These are phyloP conservation scores for Nyctalus aviator DNA, from an alignment of 2,797 vertebrate genomes.

Conservation along the genomic window DNA sequence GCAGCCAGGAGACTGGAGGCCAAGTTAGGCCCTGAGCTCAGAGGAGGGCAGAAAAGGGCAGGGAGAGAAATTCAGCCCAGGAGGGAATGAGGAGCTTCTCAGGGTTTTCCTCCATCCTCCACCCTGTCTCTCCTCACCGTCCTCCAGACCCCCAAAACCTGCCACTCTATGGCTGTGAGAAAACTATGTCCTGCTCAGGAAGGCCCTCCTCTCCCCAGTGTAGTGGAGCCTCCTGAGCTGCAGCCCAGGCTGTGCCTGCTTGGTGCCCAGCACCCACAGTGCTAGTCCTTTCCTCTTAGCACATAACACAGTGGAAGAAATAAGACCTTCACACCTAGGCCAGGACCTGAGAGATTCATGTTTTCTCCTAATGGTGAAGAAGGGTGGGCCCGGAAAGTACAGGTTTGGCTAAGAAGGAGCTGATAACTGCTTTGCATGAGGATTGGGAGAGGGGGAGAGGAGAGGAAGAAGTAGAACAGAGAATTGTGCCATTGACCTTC, in stretches of 20 bases:
- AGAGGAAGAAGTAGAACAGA: not conserved
- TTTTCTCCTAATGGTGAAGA: not conserved
- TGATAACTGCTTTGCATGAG: not conserved
- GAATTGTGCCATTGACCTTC: not conserved
- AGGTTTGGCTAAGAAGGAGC: too few species aligned
- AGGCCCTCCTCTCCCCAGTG: not conserved
- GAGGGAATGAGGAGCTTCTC: not conserved
- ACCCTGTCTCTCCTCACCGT: too few species aligned
- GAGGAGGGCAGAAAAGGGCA: not conserved
- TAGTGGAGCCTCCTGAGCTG: too few species aligned
- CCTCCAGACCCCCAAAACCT: rapidly evolving
- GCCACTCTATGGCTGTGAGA: not conserved
- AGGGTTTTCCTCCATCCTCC: too few species aligned
- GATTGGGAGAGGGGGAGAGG: not conserved
- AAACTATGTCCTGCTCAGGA: not conserved
- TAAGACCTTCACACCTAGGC: not conserved
- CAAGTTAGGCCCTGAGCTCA: not conserved
- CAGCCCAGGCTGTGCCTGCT: not conserved
- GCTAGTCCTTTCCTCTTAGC: not conserved
- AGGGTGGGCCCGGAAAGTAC: too few species aligned
- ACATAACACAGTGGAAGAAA: not conserved
- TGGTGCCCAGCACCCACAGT: not conserved
- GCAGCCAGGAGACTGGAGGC: not conserved
- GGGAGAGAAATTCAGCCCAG: not conserved
- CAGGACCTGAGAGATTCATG: not conserved